Evolutionary conservation across 2,797 vertebrate genomes (phyloP).

Genomic region (Poecilia picta): DNA sequence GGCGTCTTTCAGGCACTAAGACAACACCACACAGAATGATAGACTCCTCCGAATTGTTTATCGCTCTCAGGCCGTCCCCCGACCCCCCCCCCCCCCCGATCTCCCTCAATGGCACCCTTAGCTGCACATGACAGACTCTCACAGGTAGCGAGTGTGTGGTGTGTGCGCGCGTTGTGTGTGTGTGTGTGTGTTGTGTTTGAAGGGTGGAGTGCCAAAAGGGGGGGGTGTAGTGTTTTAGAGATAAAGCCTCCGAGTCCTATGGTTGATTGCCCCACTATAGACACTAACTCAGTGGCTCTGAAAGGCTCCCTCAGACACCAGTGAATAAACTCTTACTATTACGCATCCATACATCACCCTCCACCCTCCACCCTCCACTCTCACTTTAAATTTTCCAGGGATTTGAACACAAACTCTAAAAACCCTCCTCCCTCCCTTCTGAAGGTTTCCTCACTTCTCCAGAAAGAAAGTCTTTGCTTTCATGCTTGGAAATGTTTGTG

Average conservation of each 20-base stretch:
- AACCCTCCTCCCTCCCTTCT: slow-evolving; percentile 19
- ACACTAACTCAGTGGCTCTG: slow-evolving; percentile 91
- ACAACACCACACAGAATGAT: slow-evolving; percentile 98
- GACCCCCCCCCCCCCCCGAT: slow-evolving; percentile 66
- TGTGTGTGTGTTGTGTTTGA: slow-evolving; percentile 48
- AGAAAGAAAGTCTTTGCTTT: slow-evolving; percentile 39
- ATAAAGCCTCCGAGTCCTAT: slow-evolving; percentile 93
- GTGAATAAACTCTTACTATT: slow-evolving; percentile 95
- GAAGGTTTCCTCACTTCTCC: slow-evolving; percentile 49
- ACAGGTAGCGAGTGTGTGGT: slow-evolving; percentile 85
- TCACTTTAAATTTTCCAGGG: slow-evolving; percentile 87
- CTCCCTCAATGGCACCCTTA: slow-evolving; percentile 91
- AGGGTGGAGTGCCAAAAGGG: slow-evolving; percentile 46
- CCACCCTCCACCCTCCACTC: slow-evolving; percentile 81
- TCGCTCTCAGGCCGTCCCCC: slow-evolving; percentile 88
- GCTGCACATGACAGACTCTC: slow-evolving; percentile 93
- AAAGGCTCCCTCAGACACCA: slow-evolving; percentile 92
- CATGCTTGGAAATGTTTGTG: slow-evolving; percentile 44
- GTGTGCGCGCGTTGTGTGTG: slow-evolving; percentile 59
- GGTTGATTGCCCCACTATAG: slow-evolving; percentile 97
- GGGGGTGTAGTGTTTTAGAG: slow-evolving; percentile 89
- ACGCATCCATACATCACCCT: slow-evolving; percentile 91
- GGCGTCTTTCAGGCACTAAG: slow-evolving; percentile 93
- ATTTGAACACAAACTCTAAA: slow-evolving; percentile 89
- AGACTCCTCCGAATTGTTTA: slow-evolving; percentile 96